phyloP scores from a whole-genome alignment of 2,797 vertebrate genomes.

The Monodelphis domestica region DNA sequence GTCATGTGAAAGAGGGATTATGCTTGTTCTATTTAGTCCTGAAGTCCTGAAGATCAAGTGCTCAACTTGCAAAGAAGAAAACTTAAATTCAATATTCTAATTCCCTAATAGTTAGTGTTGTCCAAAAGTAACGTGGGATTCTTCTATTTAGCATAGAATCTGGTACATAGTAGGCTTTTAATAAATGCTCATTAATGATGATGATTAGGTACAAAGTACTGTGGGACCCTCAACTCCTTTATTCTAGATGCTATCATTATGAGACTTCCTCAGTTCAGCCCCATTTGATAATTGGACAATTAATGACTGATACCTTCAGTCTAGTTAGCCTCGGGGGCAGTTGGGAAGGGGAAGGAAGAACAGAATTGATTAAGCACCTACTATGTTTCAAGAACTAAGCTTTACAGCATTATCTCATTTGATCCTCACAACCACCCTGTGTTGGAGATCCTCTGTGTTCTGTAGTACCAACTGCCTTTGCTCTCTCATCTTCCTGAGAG shows the following conservation, averaged over 20 bases:
- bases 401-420: background rate
- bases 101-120: background rate
- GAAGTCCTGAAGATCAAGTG: too few species aligned
- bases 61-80: background rate
- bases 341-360: background rate
- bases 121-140: background rate
- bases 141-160: background rate
- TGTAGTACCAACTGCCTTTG: background rate
- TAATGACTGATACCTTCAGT: background rate
- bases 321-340: background rate
- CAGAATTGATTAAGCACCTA: background rate
- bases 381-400: background rate
- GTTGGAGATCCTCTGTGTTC: background rate
- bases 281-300: background rate
- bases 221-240: background rate
- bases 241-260: background rate
- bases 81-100: background rate
- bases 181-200: background rate
- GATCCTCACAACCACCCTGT: background rate
- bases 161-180: background rate
- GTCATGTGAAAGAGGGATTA: background rate
- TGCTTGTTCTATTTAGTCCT: background rate
- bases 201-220: background rate
- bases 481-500: background rate
- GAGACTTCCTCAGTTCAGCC: background rate